Conservation (phyloP, 92 coral and sea anemone genomes). For the Virgularia gustaviana region DNA sequence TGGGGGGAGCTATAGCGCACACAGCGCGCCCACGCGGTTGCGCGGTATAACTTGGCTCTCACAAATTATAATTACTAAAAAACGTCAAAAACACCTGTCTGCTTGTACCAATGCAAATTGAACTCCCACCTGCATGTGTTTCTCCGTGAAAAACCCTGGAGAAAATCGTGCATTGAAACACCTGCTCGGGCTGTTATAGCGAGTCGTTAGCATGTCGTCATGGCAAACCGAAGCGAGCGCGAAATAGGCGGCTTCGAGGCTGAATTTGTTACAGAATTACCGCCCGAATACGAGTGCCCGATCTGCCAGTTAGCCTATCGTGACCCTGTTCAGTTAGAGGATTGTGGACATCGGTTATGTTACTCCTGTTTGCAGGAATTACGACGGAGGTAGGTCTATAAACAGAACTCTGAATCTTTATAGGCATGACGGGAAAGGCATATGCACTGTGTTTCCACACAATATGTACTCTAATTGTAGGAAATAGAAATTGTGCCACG, state of each 20-base stretch:
- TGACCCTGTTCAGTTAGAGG: slow-evolving; percentile 95
- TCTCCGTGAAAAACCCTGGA: not conserved
- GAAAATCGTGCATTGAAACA: not conserved
- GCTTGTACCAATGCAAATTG: slow-evolving; percentile 3
- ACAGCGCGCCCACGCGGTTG: no score
- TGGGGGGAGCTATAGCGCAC: no score
- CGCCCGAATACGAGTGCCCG: slow-evolving; percentile 95
- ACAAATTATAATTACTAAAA: not conserved
- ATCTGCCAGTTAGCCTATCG: slow-evolving; percentile 96
- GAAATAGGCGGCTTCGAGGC: slow-evolving; percentile 95
- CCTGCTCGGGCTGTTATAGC: slow-evolving; percentile 7
- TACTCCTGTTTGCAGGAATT: slow-evolving; percentile 93
- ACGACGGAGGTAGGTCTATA: slow-evolving; percentile 66
- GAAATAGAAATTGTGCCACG: not conserved
- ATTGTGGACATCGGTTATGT: slow-evolving; percentile 96
- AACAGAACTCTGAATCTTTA: not conserved
- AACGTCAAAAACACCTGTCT: slow-evolving; percentile 9
- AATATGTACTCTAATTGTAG: no score
- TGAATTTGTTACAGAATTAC: slow-evolving; percentile 74
- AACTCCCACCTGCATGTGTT: not conserved
- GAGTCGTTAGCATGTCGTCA: no score
- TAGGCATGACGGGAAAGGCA: not conserved
- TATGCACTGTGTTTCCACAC: not conserved
- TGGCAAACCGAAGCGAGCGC: slow-evolving; percentile 96
- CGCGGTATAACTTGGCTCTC: not conserved